A percentile compares a stretch with the other conserved stretches of the same genome.
phyloP scores from a whole-genome alignment of 2,888 invertebrate genomes.

The Automeris io region DNA sequence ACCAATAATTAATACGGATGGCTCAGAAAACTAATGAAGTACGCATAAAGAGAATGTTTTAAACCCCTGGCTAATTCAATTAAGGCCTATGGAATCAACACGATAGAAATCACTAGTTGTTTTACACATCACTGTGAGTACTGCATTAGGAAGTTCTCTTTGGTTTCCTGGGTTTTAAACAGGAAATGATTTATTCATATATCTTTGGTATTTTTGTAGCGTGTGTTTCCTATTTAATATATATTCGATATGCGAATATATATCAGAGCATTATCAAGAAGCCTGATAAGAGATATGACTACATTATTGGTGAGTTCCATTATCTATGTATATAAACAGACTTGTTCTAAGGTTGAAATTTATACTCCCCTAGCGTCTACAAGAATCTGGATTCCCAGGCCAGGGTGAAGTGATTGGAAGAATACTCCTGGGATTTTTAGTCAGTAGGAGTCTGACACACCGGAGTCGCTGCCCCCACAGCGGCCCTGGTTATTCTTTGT shows the following conservation, averaged over 20 bases:
- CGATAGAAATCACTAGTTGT: slow-evolving; percentile 25
- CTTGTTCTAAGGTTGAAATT: no score
- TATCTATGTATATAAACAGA: no score
- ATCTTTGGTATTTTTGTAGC: slow-evolving; percentile 43
- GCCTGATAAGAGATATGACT: slow-evolving; percentile 60
- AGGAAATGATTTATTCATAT: slow-evolving; percentile 48
- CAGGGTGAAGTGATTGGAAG: no score
- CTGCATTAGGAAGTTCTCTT: slow-evolving; percentile 5
- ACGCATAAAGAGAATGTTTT: slow-evolving; percentile 21
- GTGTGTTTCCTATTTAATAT: slow-evolving; percentile 50
- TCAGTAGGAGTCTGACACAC: no score
- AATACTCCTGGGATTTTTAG: no score
- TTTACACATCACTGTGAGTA: neutral
- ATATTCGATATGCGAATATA: slow-evolving; percentile 45
- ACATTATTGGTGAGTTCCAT: slow-evolving; percentile 62
- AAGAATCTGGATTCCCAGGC: no score
- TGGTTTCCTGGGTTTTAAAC: slow-evolving; percentile 9
- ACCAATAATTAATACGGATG: no score
- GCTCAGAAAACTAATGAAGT: no score
- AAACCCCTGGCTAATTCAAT: slow-evolving; percentile 58
- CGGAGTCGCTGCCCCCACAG: no score
- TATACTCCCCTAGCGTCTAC: no score
- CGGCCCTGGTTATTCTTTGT: no score
- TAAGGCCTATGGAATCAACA: slow-evolving; percentile 35
- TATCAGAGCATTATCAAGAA: slow-evolving; percentile 49